These are phyloP conservation scores for Taenioides sp. DNA, from an alignment of 2,797 vertebrate species.

Conservation along the genomic window DNA sequence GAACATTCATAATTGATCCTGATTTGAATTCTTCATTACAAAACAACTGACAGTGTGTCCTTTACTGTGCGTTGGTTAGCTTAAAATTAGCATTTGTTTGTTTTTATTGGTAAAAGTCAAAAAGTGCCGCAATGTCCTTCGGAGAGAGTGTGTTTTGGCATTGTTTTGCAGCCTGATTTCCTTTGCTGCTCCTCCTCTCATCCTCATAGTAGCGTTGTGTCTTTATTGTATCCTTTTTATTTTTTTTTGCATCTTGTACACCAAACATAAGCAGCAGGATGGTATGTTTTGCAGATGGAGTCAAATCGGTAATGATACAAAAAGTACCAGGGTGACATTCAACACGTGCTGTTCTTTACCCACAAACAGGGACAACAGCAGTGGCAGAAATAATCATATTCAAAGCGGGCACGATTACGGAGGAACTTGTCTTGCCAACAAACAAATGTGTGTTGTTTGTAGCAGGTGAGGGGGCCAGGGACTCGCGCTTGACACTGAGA, in stretches of 20 bases:
- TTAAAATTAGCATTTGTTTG: slow-evolving; percentile 31
- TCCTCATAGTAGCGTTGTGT: slow-evolving; percentile 36
- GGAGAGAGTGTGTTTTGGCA: slow-evolving; percentile 45
- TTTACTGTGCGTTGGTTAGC: slow-evolving; percentile 43
- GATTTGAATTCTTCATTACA: slow-evolving; percentile 70
- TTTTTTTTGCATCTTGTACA: slow-evolving; percentile 38
- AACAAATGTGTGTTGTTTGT: slow-evolving; percentile 62
- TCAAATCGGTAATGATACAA: slow-evolving; percentile 70
- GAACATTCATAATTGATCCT: slow-evolving; percentile 80
- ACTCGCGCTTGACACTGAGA: slow-evolving; percentile 52
- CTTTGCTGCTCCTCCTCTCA: slow-evolving; percentile 34
- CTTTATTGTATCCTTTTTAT: slow-evolving; percentile 37
- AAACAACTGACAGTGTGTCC: slow-evolving; percentile 68
- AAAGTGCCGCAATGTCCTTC: slow-evolving; percentile 42
- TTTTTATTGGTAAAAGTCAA: slow-evolving; percentile 23
- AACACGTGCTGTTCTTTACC: slow-evolving; percentile 32
- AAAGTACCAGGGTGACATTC: slow-evolving; percentile 68
- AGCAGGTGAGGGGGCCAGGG: slow-evolving; percentile 67
- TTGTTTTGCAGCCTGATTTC: slow-evolving; percentile 45
- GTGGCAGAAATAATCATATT: slow-evolving; percentile 23
- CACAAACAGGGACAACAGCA: slow-evolving; percentile 43
- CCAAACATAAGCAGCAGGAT: slow-evolving; percentile 56
- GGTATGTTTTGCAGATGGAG: slow-evolving; percentile 69
- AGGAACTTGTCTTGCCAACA: slow-evolving; percentile 55
- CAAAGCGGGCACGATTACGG: slow-evolving; percentile 40